Evolutionary conservation across 2,888 invertebrate genomes (phyloP).

Genomic region (Phyllotreta striolata): DNA sequence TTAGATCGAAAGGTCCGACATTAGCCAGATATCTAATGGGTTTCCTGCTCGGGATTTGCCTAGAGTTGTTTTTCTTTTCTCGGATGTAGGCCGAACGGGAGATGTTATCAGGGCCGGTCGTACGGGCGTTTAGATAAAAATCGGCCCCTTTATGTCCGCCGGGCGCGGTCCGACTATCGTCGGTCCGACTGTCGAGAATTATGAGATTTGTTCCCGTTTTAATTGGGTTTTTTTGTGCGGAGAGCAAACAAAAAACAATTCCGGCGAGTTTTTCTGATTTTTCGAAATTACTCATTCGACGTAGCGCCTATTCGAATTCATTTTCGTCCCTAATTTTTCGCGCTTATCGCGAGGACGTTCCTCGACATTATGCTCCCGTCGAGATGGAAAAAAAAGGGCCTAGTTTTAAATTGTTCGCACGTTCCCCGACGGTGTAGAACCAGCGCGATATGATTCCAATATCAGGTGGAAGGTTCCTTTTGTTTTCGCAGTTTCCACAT

Average conservation of each 20-base stretch:
- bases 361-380: too few relatives aligned
- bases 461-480: constrained; percentile 47
- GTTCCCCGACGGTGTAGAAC: constrained; percentile 44
- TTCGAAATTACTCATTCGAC: too few relatives aligned
- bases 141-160: constrained; percentile 47
- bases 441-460: constrained; percentile 43
- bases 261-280: too few relatives aligned
- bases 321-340: too few relatives aligned
- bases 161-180: constrained; percentile 50
- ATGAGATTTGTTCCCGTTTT: too few relatives aligned
- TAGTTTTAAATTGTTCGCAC: constrained; percentile 28
- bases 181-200: too few relatives aligned
- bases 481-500: constrained; percentile 54
- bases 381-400: constrained; percentile 5
- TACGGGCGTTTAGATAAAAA: constrained; percentile 54
- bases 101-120: constrained; percentile 49
- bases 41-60: constrained; percentile 50
- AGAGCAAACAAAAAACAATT: too few relatives aligned
- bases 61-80: constrained; percentile 52
- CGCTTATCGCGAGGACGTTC: too few relatives aligned
- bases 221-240: too few relatives aligned
- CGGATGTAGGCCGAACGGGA: constrained; percentile 43
- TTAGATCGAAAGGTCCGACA: not conserved
- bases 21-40: constrained; percentile 49
- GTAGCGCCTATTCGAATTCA: too few relatives aligned